Conservation (phyloP, 2,797 vertebrate genomes). For the Coluber constrictor region DNA sequence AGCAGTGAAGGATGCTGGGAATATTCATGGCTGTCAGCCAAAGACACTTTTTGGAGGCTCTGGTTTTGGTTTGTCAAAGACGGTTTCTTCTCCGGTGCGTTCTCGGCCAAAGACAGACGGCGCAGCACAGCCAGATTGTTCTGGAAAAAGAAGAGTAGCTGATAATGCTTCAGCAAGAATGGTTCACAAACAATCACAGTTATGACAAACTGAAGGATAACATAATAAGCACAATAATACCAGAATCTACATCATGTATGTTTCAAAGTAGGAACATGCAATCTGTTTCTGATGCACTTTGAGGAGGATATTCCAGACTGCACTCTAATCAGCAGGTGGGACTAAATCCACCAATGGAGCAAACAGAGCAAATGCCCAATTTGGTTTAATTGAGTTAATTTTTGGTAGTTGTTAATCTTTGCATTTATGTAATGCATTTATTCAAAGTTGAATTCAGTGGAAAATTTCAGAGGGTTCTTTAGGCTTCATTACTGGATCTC, state of each 20-base stretch:
- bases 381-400: not conserved
- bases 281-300: not conserved
- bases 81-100: constrained; percentile 85
- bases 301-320: not conserved
- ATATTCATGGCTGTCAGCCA: constrained; percentile 56
- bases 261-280: not conserved
- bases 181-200: rapidly evolving
- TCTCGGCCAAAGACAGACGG: constrained; percentile 87
- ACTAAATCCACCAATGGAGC: not conserved
- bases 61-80: constrained; percentile 75
- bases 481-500: not conserved
- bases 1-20: not conserved
- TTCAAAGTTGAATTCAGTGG: not conserved
- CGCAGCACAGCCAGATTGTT: constrained; percentile 83
- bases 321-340: not conserved
- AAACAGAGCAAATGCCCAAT: not conserved
- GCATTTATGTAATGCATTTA: not conserved
- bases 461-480: not conserved
- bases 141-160: constrained; percentile 65
- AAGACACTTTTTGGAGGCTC: constrained; percentile 83
- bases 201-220: not conserved
- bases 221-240: rapidly evolving
- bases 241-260: not conserved
- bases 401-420: not conserved
- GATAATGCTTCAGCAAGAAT: constrained; percentile 6